Percentiles rank a stretch among this genome's conserved stretches.
These are phyloP conservation scores for Prosopocoilus inquinatus DNA, from an alignment of 2,888 invertebrate species.

Conservation along the genomic window DNA sequence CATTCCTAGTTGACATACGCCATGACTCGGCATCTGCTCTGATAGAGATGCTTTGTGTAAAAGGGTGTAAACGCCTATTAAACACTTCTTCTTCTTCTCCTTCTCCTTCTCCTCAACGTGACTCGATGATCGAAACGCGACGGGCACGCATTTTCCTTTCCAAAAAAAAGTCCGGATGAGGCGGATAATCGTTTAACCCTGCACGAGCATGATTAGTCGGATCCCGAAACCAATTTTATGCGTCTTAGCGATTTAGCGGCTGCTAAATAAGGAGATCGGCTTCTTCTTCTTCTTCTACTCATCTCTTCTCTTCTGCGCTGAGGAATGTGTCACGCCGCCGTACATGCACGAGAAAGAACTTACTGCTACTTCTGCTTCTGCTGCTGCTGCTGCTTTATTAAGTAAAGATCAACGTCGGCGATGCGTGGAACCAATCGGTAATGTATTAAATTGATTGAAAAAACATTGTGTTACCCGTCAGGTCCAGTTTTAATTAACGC, in stretches of 20 bases:
- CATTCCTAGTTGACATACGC: slow-evolving; percentile 45
- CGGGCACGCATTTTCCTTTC: slow-evolving; percentile 7
- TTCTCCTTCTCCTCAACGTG: slow-evolving; percentile 23
- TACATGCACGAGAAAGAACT: slow-evolving; percentile 1
- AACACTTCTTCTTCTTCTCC: slow-evolving; percentile 27
- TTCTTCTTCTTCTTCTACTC: too few relatives aligned
- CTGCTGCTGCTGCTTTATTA: slow-evolving; percentile 14
- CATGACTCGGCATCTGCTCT: slow-evolving; percentile 42
- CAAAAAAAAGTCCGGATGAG: slow-evolving; percentile 11
- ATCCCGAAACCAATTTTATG: slow-evolving; percentile 33
- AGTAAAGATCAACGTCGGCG: slow-evolving; percentile 15
- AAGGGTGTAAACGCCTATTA: slow-evolving; percentile 50
- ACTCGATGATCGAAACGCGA: slow-evolving; percentile 30
- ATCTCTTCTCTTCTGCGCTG: slow-evolving; percentile 10
- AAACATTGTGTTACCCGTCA: background rate
- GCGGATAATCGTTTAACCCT: slow-evolving; percentile 30
- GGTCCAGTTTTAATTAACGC: slow-evolving; percentile 16
- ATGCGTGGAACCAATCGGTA: slow-evolving; percentile 19
- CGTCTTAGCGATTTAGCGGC: slow-evolving; percentile 24
- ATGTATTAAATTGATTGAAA: slow-evolving; percentile 11
- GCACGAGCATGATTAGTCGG: slow-evolving; percentile 25
- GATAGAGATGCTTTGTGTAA: slow-evolving; percentile 47
- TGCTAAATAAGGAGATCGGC: slow-evolving; percentile 11
- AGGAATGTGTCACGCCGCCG: slow-evolving; percentile 8
- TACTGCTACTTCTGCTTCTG: too few relatives aligned